Conservation (phyloP, 2,888 invertebrate genomes). For the Watsonalla binaria region DNA sequence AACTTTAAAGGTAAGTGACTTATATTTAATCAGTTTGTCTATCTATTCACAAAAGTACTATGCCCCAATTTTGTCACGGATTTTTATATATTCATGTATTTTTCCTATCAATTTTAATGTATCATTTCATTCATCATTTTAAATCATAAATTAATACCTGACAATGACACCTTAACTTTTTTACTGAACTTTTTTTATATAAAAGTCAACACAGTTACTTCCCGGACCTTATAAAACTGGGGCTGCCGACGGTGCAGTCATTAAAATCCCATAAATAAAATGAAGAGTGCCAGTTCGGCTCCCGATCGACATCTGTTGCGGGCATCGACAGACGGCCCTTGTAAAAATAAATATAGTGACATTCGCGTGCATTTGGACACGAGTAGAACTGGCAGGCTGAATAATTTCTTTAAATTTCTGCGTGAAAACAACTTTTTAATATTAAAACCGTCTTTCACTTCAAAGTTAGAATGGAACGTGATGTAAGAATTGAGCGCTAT, state of each 20-base stretch:
- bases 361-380: conserved; percentile 8
- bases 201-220: background rate
- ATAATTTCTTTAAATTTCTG: background rate
- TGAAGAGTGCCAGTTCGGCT: conserved; percentile 36
- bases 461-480: too few relatives aligned
- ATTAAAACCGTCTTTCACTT: too few relatives aligned
- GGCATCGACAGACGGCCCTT: conserved; percentile 44
- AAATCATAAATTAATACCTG: too few relatives aligned
- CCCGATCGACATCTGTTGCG: conserved; percentile 61
- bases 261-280: conserved; percentile 73
- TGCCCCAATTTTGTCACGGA: too few relatives aligned
- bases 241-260: conserved; percentile 49
- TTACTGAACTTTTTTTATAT: background rate
- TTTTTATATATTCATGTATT: too few relatives aligned
- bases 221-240: conserved; percentile 5
- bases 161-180: background rate
- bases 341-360: conserved; percentile 40
- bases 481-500: too few relatives aligned
- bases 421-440: too few relatives aligned
- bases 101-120: too few relatives aligned
- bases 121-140: background rate
- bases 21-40: too few relatives aligned
- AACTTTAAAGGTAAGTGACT: too few relatives aligned
- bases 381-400: conserved; percentile 14
- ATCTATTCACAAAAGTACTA: too few relatives aligned